Base-by-base conservation (phyloP, 2,113 vertebrate species). In the Neolamprologus caudopunctatus region DNA sequence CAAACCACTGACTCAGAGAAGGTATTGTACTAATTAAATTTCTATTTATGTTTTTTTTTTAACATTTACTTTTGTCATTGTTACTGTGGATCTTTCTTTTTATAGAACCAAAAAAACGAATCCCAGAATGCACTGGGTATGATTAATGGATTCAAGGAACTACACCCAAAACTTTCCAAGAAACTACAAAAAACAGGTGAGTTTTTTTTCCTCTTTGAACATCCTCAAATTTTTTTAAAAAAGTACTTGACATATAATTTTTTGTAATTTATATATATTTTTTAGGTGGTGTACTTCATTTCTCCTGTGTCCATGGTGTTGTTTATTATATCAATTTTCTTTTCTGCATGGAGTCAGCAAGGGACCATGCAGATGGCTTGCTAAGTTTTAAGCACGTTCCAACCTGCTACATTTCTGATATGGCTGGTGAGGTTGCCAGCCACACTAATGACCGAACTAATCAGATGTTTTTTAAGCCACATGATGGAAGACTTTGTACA, bases 301-400 rank as follows among this genome's bases (percentile, higher is more conserved):
- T 83, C 13, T 83, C 63, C 21, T 83, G 82, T 2, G 16, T 73
- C 47, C 82, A 83, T 19, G 82, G 82, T 54, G 42, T 83, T 54
- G 21, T 55, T 1, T 73, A 83, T 35, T 71, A 73, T 28, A 33
- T 83, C 37, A 82, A 50, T 19, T 61, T 66, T 47, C 8, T 82
- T 9, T 82, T 82, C 19, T 82, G 81, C 0, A 19, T 19, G 31
- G 61, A 83, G 82, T 40, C 82, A 37, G 47, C 50, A n/a, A 83
- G 82, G 53, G 82, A 83, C 63, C 63, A 83, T 17, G 35, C 6
- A 9, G 82, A 83, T 28, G 63, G 63, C 14, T 24, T 83, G 6
- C 81, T 89, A 4, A 83, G 80, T 45, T 85, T 89, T 16, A 89
- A 85, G 8, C 8, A 47, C 10, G 2, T 83, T 10, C 88, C 88